Evolutionary conservation across 2,113 vertebrate species (phyloP).

Genomic region (Platichthys stellatus): DNA sequence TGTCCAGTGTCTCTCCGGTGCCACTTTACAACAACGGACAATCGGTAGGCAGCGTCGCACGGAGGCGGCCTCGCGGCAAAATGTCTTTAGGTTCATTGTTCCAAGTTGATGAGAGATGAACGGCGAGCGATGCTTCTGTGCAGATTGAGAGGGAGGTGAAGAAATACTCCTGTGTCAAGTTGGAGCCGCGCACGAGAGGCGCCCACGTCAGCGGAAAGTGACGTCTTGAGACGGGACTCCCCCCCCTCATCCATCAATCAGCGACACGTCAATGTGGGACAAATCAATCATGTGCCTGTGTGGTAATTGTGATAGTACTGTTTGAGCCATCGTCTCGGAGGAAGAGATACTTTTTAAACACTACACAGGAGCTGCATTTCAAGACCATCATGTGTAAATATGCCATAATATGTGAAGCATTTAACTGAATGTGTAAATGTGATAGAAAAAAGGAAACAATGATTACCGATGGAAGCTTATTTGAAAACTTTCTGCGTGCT

Average conservation of each 20-base stretch:
- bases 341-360: constrained; percentile 17
- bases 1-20: constrained; percentile 57
- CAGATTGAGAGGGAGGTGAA: constrained; percentile 38
- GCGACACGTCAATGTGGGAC: constrained; percentile 97
- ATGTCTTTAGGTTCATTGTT: constrained; percentile 42
- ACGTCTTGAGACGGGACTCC: constrained; percentile 6
- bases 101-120: constrained; percentile 11
- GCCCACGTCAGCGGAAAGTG: constrained; percentile 8
- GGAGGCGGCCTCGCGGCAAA: constrained; percentile 23
- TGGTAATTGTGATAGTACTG: constrained; percentile 48
- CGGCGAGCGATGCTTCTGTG: constrained; percentile 36
- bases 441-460: background rate
- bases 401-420: background rate
- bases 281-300: constrained; percentile 98
- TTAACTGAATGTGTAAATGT: background rate
- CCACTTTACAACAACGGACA: constrained; percentile 40
- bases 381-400: background rate
- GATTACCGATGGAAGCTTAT: constrained; percentile 96
- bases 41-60: constrained; percentile 17
- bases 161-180: constrained; percentile 36
- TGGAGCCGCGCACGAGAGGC: constrained; percentile 16
- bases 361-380: background rate
- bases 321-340: constrained; percentile 29
- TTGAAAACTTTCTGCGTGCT: constrained; percentile 93
- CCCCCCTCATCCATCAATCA: constrained; percentile 90